Conservation (phyloP, 2,113 vertebrate genomes). For the Alces alces region DNA sequence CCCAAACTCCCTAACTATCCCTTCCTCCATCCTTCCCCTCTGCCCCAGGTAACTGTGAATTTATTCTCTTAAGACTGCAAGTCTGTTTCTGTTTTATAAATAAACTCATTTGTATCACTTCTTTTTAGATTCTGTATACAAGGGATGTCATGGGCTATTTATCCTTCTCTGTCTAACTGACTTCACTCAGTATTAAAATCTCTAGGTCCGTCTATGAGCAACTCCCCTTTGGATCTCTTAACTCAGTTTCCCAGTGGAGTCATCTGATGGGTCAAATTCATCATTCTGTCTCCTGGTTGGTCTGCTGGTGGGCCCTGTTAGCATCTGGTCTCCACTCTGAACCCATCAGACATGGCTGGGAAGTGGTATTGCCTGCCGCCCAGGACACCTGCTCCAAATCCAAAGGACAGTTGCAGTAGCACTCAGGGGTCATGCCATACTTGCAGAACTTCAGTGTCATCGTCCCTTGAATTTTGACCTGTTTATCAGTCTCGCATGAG, state of each 20-base stretch:
- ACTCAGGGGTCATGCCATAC: rapidly evolving
- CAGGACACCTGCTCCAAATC: background rate
- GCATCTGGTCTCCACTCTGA: background rate
- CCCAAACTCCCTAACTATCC: background rate
- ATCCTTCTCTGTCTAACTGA: background rate
- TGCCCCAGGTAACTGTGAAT: background rate
- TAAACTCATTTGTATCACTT: background rate
- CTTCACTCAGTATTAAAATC: background rate
- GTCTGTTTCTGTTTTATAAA: background rate
- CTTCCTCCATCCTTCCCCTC: background rate
- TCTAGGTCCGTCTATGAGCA: background rate
- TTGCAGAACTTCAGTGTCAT: background rate
- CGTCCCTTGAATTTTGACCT: background rate
- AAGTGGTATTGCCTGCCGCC: background rate
- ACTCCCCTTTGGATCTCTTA: background rate
- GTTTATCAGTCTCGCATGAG: rapidly evolving
- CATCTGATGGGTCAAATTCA: too few relatives aligned
- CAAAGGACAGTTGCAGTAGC: rapidly evolving
- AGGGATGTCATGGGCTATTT: background rate
- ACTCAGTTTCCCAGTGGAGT: background rate
- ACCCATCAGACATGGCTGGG: background rate
- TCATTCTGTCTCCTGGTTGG: background rate
- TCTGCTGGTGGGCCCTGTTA: background rate
- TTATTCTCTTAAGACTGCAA: background rate
- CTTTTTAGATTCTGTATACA: background rate